These are phyloP conservation scores for Pan troglodytes DNA, from an alignment of 2,113 vertebrate species.

Conservation along the genomic window DNA sequence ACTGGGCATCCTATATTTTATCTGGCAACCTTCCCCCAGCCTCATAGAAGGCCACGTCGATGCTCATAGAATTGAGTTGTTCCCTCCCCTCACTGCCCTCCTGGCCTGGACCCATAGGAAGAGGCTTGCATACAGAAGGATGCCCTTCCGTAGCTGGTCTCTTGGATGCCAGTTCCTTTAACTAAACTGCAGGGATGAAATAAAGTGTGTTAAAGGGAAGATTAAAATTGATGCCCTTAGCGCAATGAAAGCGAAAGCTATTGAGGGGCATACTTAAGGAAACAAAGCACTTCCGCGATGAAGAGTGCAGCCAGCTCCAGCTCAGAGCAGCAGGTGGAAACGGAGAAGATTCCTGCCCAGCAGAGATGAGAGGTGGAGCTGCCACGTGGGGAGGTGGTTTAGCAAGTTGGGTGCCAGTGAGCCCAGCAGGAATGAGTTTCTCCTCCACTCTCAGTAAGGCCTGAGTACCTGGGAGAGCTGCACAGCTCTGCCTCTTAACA, in stretches of 20 bases:
- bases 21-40: too few relatives aligned
- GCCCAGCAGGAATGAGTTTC: neutral
- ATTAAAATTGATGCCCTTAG: slow-evolving; percentile 2
- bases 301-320: neutral
- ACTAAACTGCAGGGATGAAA: slow-evolving; percentile 39
- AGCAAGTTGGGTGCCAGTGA: fast-evolving
- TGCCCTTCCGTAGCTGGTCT: neutral
- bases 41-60: neutral
- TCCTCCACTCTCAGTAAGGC: neutral
- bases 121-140: neutral
- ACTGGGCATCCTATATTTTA: neutral
- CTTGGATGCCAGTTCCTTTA: neutral
- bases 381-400: fast-evolving
- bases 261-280: neutral
- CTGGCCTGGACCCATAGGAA: fast-evolving
- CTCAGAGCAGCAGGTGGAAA: neutral
- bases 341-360: fast-evolving
- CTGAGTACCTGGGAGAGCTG: neutral
- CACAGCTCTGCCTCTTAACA: neutral
- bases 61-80: too few relatives aligned
- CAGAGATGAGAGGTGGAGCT: neutral
- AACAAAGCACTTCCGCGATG: neutral
- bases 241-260: neutral
- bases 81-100: too few relatives aligned
- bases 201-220: neutral